A percentile compares a stretch with the other conserved stretches of the same genome.
Evolutionary conservation across 2,797 vertebrate genomes (phyloP).

Genomic region (Phoxinus dragarum): DNA sequence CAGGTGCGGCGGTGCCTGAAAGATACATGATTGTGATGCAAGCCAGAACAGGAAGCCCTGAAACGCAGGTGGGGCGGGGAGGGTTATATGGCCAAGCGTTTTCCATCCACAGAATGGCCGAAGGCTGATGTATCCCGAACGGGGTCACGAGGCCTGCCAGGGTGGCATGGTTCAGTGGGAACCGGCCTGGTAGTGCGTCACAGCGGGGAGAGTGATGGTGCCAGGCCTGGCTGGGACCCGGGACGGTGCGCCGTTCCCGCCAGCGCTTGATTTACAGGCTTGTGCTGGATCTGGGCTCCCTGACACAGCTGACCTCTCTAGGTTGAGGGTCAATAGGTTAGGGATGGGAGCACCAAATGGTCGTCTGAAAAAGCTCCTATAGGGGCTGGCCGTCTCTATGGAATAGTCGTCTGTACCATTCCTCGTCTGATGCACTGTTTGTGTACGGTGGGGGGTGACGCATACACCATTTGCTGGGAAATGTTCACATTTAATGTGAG

Average conservation of each 20-base stretch:
- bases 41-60: conserved; percentile 52
- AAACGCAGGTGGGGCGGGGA: conserved; percentile 44
- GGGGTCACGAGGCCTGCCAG: conserved; percentile 59
- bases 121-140: conserved; percentile 69
- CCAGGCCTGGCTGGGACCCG: conserved; percentile 77
- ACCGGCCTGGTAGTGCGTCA: conserved; percentile 75
- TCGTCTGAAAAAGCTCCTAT: conserved; percentile 73
- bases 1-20: conserved; percentile 71
- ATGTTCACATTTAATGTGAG: conserved; percentile 15
- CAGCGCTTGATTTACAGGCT: conserved; percentile 76
- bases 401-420: conserved; percentile 63
- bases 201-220: conserved; percentile 75
- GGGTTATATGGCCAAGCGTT: conserved; percentile 29
- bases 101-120: neutral
- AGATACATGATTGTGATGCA: conserved; percentile 52
- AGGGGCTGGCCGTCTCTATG: conserved; percentile 69
- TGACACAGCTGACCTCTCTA: conserved; percentile 76
- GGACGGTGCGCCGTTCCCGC: conserved; percentile 73
- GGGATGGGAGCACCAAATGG: conserved; percentile 74
- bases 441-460: conserved; percentile 57
- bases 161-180: conserved; percentile 73
- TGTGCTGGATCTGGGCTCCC: conserved; percentile 69
- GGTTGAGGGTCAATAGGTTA: conserved; percentile 72
- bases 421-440: conserved; percentile 70
- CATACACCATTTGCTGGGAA: conserved; percentile 58